Percentiles rank a stretch among this genome's conserved stretches.
phyloP scores from a whole-genome alignment of 2,797 vertebrate genomes.

The Adrianichthys oophorus region DNA sequence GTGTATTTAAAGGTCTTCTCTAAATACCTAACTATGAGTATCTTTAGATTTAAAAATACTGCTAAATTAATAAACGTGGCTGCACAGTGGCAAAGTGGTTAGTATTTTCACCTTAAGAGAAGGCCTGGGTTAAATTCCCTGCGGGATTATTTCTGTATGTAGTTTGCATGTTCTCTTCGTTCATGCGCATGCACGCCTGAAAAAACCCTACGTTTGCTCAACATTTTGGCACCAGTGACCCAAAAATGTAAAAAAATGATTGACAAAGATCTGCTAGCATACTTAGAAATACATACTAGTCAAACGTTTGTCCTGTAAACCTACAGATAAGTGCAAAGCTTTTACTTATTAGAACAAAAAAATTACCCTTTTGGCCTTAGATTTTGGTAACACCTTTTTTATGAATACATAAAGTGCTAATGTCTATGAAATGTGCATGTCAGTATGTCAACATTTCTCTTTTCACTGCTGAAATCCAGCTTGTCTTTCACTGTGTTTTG shows the following conservation, averaged over 20 bases:
- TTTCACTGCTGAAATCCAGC: background rate
- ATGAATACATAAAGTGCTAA: conserved; percentile 8
- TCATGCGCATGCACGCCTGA: too few relatives aligned
- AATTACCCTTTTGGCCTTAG: background rate
- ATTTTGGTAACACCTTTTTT: background rate
- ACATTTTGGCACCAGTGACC: too few relatives aligned
- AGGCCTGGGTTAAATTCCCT: too few relatives aligned
- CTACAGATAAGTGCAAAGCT: conserved; percentile 26
- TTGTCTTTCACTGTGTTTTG: conserved; percentile 19
- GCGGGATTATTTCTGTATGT: too few relatives aligned
- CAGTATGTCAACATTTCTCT: background rate
- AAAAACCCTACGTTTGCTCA: too few relatives aligned
- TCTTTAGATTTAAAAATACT: too few relatives aligned
- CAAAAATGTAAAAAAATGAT: background rate
- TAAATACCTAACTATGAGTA: too few relatives aligned
- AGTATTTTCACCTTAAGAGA: too few relatives aligned
- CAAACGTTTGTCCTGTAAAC: conserved; percentile 17
- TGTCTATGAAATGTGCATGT: background rate
- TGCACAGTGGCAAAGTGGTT: too few relatives aligned
- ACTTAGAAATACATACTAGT: conserved; percentile 15
- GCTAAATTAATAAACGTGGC: too few relatives aligned
- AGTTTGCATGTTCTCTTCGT: too few relatives aligned
- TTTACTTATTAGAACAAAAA: conserved; percentile 32
- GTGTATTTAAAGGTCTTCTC: too few relatives aligned
- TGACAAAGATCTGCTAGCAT: conserved; percentile 25